Evolutionary conservation across 2,113 vertebrate genomes (phyloP), one percentile per base, ranked within the genome.

Genomic region (Zootoca vivipara): DNA sequence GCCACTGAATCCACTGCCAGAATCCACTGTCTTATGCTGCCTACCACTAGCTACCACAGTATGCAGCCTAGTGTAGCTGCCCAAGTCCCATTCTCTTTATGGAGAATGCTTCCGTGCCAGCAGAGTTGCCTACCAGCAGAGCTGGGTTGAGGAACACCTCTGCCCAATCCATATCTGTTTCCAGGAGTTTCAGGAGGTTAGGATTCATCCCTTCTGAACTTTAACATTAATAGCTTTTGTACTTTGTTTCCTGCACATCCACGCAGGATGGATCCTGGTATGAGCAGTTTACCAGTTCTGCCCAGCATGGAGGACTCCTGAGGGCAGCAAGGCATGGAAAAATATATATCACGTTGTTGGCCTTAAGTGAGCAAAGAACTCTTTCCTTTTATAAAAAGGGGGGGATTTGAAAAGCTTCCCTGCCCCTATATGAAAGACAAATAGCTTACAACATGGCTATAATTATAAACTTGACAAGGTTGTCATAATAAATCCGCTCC

Each of bases 381-480:
- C 80, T n/a, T 35, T 83, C 56, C 40, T 83, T 69, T 67, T 28
- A 90, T 80, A 56, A 24, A 22, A 70, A 5, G 15, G 42, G 78
- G 70, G 20, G 69, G 62, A 84, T 86, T 13, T 9, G 84, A 89
- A 93, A 93, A 93, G 38, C 67, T 87, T 90, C 90, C 46, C 9
- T 58, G 75, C 42, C 80, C 83, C 67, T 88, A 30, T 83, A 94
- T 93, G 87, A 93, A 87, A 92, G 85, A 90, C 65, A 94, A 93
- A 91, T 93, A 93, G 85, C 58, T 83, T 64, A 91, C 0, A 0
- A 77, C 90, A 88, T 65, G 73, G 78, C 86, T 92, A 72, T 88
- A 89, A 93, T 87, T 91, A 84, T 58, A 12, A 89, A 52, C 74
- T 85, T 91, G 91, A 91, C 84, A 56, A 38, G 91, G 73, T 67